Base-by-base conservation (phyloP, 1,140 invertebrate genomes). In the Hycleus phaleratus region DNA sequence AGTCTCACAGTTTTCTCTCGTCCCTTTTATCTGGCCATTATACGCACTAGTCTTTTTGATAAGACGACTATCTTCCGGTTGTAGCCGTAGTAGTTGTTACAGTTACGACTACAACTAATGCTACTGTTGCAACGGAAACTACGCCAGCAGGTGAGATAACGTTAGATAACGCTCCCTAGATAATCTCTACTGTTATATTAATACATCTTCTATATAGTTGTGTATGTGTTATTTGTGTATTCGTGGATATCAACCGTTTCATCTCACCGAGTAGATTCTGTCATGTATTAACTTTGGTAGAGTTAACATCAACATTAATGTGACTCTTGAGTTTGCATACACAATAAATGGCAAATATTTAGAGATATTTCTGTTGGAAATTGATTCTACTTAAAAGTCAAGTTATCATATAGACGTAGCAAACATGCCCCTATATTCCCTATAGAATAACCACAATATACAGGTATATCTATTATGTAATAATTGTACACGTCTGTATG, bases 361-460 rank as follows among this genome's bases (percentile, higher is more conserved):
- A 32, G 32, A 5, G 32, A 32, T 32, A 32, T 32, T 32, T 32
- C 32, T 32, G 32, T 32, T 32, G 32, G 10, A 42, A 42, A 42
- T 42, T 10, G 9, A 11, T 42, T 42, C 11, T 42, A 42, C 6
- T 42, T 42, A 42, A 42, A 42, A 42, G 9, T 10, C 9, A 38
- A 44, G 32, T 46, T 26, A 46, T 55, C 46, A 47, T 39, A 55
- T 24, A 38, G 44, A 38, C 44, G 45, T 26, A 18, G 18, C 42
- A 46, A 26, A 46, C 46, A 55, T 56, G 54, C 57, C 58, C 57
- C 58, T 58, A 61, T 61, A 58, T 53, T 46, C 53, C 49, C 57
- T 61, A 32, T 32, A 32, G 32, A 32, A 32, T 32, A 32, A 49
- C 55, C 55, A 54, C 60, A 58, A 61, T 61, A 58, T 58, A 46